Evolutionary conservation across 2,113 vertebrate species (phyloP), one percentile per base, ranked within the genome.

Genomic region (Chaetops frenatus): DNA sequence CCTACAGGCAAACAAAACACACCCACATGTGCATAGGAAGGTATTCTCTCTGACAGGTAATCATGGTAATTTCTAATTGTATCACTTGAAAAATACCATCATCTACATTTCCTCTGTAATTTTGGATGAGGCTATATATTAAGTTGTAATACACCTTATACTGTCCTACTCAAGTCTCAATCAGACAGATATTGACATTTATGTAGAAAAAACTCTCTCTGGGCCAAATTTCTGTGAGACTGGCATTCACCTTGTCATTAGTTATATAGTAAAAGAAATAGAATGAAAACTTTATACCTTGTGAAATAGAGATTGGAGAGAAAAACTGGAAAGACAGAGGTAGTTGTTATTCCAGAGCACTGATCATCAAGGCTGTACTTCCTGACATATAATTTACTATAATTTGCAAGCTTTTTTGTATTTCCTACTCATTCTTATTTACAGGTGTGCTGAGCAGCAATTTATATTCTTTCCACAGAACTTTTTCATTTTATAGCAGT

Each of bases 1-100:
- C 29, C 24, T 45, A 7, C 9, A 35, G 11, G 19, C 4, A 38
- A 67, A 48, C 2, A 13, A 29, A 81, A 5, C 24, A 29, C 9
- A 2, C 4, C 24, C 42, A 29, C 1, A 1, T 0, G 8, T 10
- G 12, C 16, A 19, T 6, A 15, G 5, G 4, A 9, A 45, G 3
- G 7, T 11, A 12, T 64, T 12, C 4, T 60, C 51, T 38, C 67
- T 80, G 69, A 28, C 6, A 50, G 10, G 6, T 20, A 78, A 73
- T 36, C 45, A 24, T 8, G 4, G 15, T 45, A 54, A 62, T 57
- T 88, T 76, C 42, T 81, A 47, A 60, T 40, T 81, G 4, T 12
- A 15, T 62, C 8, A 5, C 36, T 36, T 58, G 44, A 27, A 79
- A 88, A 72, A 12, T 5, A 74, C 15, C 10, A 58, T 10, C 42